These are phyloP conservation scores for Eristalinus aeneus DNA, from an alignment of 2,888 invertebrate species.

Conservation along the genomic window DNA sequence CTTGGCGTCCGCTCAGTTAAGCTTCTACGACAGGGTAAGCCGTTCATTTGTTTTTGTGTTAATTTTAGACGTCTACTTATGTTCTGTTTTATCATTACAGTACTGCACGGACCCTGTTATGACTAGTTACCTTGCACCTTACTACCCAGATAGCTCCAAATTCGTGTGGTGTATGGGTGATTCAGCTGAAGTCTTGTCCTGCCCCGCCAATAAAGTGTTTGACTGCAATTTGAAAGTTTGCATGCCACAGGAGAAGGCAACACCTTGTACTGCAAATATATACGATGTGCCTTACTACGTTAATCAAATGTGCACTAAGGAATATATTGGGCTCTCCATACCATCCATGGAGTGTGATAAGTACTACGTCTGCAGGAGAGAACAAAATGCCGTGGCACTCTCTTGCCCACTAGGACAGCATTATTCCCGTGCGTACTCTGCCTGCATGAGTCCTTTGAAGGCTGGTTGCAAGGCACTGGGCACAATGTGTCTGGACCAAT, in stretches of 20 bases:
- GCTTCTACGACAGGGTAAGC: conserved; percentile 15
- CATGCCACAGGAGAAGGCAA: neutral
- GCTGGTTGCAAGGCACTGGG: conserved; percentile 65
- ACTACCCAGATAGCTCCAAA: conserved; percentile 31
- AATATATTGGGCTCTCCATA: conserved; percentile 22
- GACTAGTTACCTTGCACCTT: conserved; percentile 15
- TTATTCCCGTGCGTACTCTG: conserved; percentile 65
- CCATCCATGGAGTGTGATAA: conserved; percentile 51
- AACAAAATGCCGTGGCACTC: conserved; percentile 13
- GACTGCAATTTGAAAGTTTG: neutral
- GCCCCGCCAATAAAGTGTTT: conserved; percentile 14
- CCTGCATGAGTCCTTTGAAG: conserved; percentile 57
- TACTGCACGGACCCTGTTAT: conserved; percentile 2
- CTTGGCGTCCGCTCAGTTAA: neutral
- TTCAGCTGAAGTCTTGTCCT: neutral
- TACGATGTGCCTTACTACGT: conserved; percentile 31
- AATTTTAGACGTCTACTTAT: too few relatives aligned
- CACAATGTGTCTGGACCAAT: conserved; percentile 62
- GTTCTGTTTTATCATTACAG: conserved; percentile 3
- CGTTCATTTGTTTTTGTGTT: neutral
- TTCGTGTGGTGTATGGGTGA: conserved; percentile 45
- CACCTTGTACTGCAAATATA: neutral
- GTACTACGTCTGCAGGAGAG: conserved; percentile 68
- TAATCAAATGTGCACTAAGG: neutral
- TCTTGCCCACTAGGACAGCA: conserved; percentile 69